phyloP scores from a whole-genome alignment of 2,888 invertebrate species.

The Ormyrus rosae region DNA sequence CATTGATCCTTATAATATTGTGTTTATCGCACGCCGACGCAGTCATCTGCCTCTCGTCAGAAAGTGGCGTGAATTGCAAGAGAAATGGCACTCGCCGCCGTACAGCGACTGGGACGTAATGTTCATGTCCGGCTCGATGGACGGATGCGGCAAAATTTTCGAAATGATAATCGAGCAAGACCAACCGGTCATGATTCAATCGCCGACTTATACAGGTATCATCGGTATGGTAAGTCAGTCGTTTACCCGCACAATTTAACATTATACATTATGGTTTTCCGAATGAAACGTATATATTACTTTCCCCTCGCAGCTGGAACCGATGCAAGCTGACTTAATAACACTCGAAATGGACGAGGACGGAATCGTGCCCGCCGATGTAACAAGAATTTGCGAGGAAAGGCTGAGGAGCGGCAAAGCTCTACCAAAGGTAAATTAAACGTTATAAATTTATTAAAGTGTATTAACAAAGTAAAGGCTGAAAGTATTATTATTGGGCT shows the following conservation, averaged over 20 bases:
- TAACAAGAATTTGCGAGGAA: slow-evolving; percentile 79
- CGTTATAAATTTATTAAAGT: neutral
- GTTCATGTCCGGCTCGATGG: slow-evolving; percentile 85
- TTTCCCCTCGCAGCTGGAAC: slow-evolving; percentile 78
- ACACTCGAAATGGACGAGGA: slow-evolving; percentile 82
- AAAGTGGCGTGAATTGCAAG: slow-evolving; percentile 81
- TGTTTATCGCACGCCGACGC: neutral
- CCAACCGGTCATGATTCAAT: slow-evolving; percentile 83
- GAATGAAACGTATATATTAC: too few relatives aligned
- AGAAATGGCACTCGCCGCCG: slow-evolving; percentile 81
- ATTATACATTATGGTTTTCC: too few relatives aligned
- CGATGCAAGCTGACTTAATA: slow-evolving; percentile 81
- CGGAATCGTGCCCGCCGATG: slow-evolving; percentile 81
- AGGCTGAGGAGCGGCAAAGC: slow-evolving; percentile 70
- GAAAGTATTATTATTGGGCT: neutral
- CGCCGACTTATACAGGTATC: slow-evolving; percentile 83
- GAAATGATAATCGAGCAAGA: slow-evolving; percentile 83
- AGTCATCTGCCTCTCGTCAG: slow-evolving; percentile 80
- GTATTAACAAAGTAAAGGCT: neutral
- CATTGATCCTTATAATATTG: too few relatives aligned
- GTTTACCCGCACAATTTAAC: too few relatives aligned
- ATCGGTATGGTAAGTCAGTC: slow-evolving; percentile 62
- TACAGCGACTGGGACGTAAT: slow-evolving; percentile 79
- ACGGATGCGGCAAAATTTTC: slow-evolving; percentile 84
- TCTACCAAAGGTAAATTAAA: slow-evolving; percentile 74